Percentiles rank a stretch among this genome's conserved stretches.
Evolutionary conservation across 2,888 invertebrate genomes (phyloP).

Genomic region (Sarcophaga subvicina): DNA sequence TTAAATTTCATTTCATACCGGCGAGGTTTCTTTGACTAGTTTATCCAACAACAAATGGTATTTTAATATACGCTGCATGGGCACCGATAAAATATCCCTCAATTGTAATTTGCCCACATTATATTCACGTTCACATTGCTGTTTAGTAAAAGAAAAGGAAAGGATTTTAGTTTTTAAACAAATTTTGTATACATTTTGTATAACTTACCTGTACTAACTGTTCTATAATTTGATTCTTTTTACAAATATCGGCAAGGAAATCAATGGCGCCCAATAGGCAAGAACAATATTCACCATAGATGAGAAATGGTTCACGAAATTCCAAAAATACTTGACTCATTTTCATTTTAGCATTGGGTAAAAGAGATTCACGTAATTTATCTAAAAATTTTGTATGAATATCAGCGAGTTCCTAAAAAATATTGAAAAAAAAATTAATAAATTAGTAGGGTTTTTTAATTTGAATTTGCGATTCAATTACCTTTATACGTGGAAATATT

Average conservation of each 20-base stretch:
- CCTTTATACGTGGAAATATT: conserved; percentile 96
- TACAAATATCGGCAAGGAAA: conserved; percentile 84
- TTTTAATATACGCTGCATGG: conserved; percentile 99
- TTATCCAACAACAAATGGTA: conserved; percentile 97
- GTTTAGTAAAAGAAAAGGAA: conserved; percentile 66
- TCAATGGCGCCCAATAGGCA: conserved; percentile 95
- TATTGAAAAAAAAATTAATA: neutral
- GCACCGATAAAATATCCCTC: conserved; percentile 97
- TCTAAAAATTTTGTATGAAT: conserved; percentile 93
- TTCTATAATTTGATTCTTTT: conserved; percentile 80
- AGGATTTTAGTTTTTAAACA: neutral
- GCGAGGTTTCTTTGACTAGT: conserved; percentile 92
- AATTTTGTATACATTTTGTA: neutral
- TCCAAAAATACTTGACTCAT: conserved; percentile 94
- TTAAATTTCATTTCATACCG: conserved; percentile 83
- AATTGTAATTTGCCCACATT: conserved; percentile 97
- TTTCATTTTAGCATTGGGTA: conserved; percentile 83
- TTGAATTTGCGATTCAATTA: conserved; percentile 79
- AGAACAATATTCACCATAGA: conserved; percentile 98
- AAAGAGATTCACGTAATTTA: conserved; percentile 89
- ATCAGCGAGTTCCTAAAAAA: conserved; percentile 89
- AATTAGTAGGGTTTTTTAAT: neutral
- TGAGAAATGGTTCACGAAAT: conserved; percentile 94
- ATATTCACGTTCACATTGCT: conserved; percentile 96
- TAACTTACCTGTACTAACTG: conserved; percentile 78